phyloP scores from a whole-genome alignment of 2,888 invertebrate genomes.

The Sinopyrophorus schimmeli region DNA sequence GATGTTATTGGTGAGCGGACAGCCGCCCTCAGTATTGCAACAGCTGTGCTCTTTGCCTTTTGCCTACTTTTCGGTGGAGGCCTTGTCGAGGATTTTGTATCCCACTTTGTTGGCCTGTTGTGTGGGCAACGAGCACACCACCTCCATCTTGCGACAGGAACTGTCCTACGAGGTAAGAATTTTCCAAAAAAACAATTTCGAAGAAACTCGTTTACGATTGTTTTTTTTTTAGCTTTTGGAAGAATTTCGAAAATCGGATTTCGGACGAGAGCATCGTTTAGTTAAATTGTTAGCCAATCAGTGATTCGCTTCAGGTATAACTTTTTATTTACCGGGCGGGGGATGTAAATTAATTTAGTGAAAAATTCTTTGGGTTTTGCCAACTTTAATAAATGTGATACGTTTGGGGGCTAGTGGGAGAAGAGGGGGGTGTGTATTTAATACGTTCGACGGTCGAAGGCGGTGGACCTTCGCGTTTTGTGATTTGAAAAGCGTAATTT shows the following conservation, averaged over 20 bases:
- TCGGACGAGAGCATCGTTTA: conserved; percentile 58
- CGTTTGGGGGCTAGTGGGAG: too few species aligned
- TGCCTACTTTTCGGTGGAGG: conserved; percentile 79
- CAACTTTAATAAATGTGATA: too few species aligned
- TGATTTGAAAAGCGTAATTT: too few species aligned
- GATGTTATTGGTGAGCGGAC: conserved; percentile 74
- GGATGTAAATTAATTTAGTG: too few species aligned
- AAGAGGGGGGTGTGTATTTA: too few species aligned
- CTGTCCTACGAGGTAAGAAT: conserved; percentile 64
- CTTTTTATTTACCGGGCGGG: too few species aligned
- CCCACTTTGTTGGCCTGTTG: conserved; percentile 79
- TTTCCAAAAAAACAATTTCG: conserved; percentile 15
- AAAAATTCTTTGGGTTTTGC: too few species aligned
- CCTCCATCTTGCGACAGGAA: conserved; percentile 75
- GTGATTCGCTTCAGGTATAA: conserved; percentile 10
- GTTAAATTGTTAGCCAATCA: conserved; percentile 53
- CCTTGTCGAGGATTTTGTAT: conserved; percentile 71
- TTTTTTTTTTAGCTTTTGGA: conserved; percentile 59
- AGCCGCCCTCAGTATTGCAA: conserved; percentile 78
- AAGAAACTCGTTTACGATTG: conserved; percentile 10
- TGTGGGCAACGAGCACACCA: conserved; percentile 68
- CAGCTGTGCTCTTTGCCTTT: conserved; percentile 84
- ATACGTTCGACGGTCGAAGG: too few species aligned
- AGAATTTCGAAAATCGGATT: conserved; percentile 60
- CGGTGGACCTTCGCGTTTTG: too few species aligned